Conservation (phyloP, 2,888 invertebrate species). For the Amitus sp. region DNA sequence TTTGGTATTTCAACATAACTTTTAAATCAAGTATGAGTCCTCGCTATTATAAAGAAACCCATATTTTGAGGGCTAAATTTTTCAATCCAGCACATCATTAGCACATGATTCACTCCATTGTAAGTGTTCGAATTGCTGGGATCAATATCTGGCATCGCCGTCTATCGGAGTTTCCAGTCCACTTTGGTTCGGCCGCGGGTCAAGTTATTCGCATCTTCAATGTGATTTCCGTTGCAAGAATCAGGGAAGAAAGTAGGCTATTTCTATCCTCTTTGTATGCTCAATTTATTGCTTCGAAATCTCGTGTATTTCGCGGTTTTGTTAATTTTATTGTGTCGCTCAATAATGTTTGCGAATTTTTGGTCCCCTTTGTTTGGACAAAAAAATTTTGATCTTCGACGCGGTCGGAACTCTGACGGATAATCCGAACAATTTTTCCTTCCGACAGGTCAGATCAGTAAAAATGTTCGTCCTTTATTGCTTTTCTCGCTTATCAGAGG, state of each 20-base stretch:
- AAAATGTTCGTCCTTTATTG: slow-evolving; percentile 37
- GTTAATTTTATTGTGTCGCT: not conserved
- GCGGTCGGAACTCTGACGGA: slow-evolving; percentile 16
- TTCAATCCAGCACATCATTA: too few relatives aligned
- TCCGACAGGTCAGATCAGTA: slow-evolving; percentile 13
- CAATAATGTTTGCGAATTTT: too few relatives aligned
- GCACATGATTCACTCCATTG: too few relatives aligned
- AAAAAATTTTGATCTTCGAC: slow-evolving; percentile 1
- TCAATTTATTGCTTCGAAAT: not conserved
- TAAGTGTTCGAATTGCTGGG: too few relatives aligned
- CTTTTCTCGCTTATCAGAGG: slow-evolving; percentile 35
- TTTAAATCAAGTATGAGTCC: too few relatives aligned
- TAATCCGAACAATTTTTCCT: slow-evolving; percentile 29
- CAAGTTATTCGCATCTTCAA: slow-evolving; percentile 23
- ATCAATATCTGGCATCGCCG: too few relatives aligned
- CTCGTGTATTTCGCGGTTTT: not conserved
- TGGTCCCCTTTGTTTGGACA: too few relatives aligned
- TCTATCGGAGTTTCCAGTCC: slow-evolving; percentile 23
- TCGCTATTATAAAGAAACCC: too few relatives aligned
- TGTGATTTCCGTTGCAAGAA: slow-evolving; percentile 17
- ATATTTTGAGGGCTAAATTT: too few relatives aligned
- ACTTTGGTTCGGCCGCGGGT: slow-evolving; percentile 26
- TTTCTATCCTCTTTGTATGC: slow-evolving; percentile 36
- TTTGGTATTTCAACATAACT: too few relatives aligned
- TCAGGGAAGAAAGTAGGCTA: too few relatives aligned